A percentile compares a stretch with the other conserved stretches of the same genome.
phyloP scores from a whole-genome alignment of 2,797 vertebrate genomes.

The Synaphobranchus kaupii region DNA sequence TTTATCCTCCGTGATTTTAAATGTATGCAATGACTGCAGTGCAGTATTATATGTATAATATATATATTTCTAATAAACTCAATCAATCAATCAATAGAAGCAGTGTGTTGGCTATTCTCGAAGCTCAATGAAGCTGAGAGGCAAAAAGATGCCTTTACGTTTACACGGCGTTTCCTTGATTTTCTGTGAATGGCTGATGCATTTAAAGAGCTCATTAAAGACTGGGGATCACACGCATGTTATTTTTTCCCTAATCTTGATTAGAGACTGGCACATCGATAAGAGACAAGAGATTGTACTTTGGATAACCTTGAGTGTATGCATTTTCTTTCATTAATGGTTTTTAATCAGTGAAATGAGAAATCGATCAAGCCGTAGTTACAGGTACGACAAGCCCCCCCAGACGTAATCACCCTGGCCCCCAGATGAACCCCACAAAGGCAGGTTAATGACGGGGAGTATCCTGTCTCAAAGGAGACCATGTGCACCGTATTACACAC shows the following conservation, averaged over 20 bases:
- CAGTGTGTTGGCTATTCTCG: background rate
- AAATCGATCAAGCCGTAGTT: background rate
- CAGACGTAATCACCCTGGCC: background rate
- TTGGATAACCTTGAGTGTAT: background rate
- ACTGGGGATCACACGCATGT: background rate
- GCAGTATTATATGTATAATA: too few relatives aligned
- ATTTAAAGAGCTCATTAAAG: background rate
- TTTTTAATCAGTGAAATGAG: background rate
- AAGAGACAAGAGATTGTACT: background rate
- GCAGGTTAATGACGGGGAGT: background rate
- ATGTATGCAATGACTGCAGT: too few relatives aligned
- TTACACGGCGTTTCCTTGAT: background rate
- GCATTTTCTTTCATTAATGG: background rate
- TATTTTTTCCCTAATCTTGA: background rate
- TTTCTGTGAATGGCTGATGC: background rate
- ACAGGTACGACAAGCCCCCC: background rate
- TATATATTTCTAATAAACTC: too few relatives aligned
- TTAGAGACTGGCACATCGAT: background rate
- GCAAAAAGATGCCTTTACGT: background rate
- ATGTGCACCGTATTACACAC: background rate
- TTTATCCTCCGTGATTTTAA: too few relatives aligned
- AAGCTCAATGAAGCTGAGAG: background rate
- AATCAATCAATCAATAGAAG: background rate
- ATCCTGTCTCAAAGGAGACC: background rate
- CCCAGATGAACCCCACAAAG: background rate